Evolutionary conservation across 2,888 invertebrate species (phyloP), one percentile per base, ranked within the genome.

Genomic region (Polia nebulosa): DNA sequence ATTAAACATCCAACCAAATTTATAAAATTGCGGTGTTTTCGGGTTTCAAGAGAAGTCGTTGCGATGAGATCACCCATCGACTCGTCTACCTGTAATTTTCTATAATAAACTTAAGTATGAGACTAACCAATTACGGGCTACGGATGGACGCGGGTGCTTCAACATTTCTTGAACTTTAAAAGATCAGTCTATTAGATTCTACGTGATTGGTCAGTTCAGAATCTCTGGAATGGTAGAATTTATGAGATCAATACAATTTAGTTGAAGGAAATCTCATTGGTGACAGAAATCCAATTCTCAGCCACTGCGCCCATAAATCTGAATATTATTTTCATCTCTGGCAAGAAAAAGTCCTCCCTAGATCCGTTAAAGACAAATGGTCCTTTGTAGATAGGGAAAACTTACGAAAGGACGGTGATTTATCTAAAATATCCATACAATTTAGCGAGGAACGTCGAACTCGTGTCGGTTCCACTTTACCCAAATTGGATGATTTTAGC

Each of bases 391-490:
- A 94, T 92, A 93, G 91, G 91, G 87, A 90, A 93, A 89, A 91
- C 89, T 89, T 88, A 88, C 89, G 90, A 88, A 91, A 92, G 91
- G 90, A 91, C 89, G 90, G 88, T 92, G 90, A 95, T 95, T 94
- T 94, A 94, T 95, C 93, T 93, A 90, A 94, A 94, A 95, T 93
- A 94, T 93, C 93, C 92, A 92, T 93, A 93, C 93, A 93, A 93
- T 94, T 93, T 93, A 90, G 90, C 90, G 87, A 86, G 90, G 91
- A 90, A 91, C 84, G 92, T 94, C 93, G 93, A 95, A 94, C 89
- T 93, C 91, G 91, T 90, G 90, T 90, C 92, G 91, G 89, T 90
- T 88, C 91, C 92, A 94, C 94, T 95, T 94, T 93, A 90, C 90
- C 90, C 88, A 93, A 95, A 95, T 95, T 94, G 94, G 93, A 94